Evolutionary conservation across 1,140 invertebrate genomes (phyloP).

Genomic region (Drosophila pandora): DNA sequence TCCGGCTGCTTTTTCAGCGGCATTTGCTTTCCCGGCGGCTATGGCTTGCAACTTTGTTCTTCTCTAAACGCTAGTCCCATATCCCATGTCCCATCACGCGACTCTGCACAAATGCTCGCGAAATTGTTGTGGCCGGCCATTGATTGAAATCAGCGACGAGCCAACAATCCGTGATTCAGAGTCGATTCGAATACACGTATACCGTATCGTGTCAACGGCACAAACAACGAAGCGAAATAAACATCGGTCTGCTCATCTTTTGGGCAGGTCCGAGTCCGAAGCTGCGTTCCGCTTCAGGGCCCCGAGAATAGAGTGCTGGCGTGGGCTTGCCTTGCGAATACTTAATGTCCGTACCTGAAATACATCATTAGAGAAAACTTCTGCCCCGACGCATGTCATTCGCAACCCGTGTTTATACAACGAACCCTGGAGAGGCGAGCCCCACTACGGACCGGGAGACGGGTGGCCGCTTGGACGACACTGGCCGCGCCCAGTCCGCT

Average conservation of each 20-base stretch:
- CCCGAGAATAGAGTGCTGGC: background rate
- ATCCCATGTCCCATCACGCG: constrained; percentile 6
- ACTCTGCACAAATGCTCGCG: constrained; percentile 17
- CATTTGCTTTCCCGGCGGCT: constrained; percentile 10
- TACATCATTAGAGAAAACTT: background rate
- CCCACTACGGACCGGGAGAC: background rate
- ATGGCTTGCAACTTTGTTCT: background rate
- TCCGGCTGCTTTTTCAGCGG: constrained; percentile 42
- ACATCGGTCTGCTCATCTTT: background rate
- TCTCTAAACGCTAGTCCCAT: constrained; percentile 13
- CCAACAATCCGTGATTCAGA: no score
- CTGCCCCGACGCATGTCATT: background rate
- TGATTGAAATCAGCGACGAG: constrained; percentile 13
- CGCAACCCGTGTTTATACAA: constrained; percentile 7
- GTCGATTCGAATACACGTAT: background rate
- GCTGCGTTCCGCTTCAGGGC: background rate
- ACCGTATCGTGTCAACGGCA: background rate
- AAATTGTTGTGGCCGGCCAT: constrained; percentile 10
- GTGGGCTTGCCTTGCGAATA: background rate
- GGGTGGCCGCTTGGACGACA: no score
- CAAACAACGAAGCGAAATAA: background rate
- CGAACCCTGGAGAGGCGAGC: background rate
- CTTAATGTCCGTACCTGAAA: background rate
- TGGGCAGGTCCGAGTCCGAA: background rate
- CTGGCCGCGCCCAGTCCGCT: background rate